Conservation (phyloP, 2,888 invertebrate species). For the Oscheius onirici region DNA sequence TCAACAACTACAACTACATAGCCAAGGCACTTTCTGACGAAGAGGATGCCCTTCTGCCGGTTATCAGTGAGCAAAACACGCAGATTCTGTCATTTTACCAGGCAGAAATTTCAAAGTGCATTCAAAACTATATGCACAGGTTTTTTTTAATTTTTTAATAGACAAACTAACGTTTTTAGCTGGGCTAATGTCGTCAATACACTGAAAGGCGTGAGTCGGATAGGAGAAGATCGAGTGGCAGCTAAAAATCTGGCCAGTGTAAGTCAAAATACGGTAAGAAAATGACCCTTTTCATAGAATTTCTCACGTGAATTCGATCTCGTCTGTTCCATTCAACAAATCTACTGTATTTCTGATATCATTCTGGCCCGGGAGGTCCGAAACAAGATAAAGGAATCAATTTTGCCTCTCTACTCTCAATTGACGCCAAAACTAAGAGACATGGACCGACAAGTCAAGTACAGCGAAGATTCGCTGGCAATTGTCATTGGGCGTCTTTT, state of each 20-base stretch:
- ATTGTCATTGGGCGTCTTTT: conserved; percentile 39
- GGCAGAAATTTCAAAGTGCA: conserved; percentile 57
- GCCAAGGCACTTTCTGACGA: conserved; percentile 53
- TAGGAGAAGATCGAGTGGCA: conserved; percentile 43
- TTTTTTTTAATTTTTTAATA: not conserved
- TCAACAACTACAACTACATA: conserved; percentile 69
- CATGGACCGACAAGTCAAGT: conserved; percentile 22
- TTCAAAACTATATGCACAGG: conserved; percentile 58
- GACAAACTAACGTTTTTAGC: too few species aligned
- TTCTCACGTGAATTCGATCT: conserved; percentile 67
- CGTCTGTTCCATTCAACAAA: conserved; percentile 58
- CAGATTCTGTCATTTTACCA: conserved; percentile 62
- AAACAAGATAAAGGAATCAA: conserved; percentile 35
- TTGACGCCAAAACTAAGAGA: not conserved
- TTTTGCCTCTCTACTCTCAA: conserved; percentile 3
- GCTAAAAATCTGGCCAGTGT: conserved; percentile 46
- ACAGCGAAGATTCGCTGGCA: conserved; percentile 37
- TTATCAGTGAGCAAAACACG: conserved; percentile 57
- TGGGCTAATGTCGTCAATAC: conserved; percentile 51
- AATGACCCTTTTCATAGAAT: conserved; percentile 37
- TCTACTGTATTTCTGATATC: conserved; percentile 64
- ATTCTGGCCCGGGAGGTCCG: conserved; percentile 55
- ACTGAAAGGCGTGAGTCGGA: conserved; percentile 40
- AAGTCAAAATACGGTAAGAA: not conserved
- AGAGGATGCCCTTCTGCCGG: conserved; percentile 55